Conservation (phyloP, 2,113 vertebrate species). For the Hippocampus barbouri region DNA sequence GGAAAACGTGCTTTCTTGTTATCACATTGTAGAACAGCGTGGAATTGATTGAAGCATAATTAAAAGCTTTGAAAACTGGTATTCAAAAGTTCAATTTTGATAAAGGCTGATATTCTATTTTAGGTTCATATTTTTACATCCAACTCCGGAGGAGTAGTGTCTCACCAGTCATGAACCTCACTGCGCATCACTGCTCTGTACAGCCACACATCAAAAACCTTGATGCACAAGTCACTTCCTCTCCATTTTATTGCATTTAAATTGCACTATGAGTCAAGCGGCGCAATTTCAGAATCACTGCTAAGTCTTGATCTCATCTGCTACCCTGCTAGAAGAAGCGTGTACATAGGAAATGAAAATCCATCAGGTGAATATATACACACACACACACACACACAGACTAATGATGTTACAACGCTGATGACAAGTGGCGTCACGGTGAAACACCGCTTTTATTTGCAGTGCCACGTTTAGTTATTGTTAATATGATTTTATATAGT, state of each 20-base stretch:
- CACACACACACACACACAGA: slow-evolving; percentile 22
- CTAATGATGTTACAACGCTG: not conserved
- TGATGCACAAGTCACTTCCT: slow-evolving; percentile 62
- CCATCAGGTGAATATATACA: slow-evolving; percentile 39
- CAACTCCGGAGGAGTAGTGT: no score
- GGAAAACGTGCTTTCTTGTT: no score
- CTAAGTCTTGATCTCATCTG: slow-evolving; percentile 66
- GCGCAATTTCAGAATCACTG: slow-evolving; percentile 60
- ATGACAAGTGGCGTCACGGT: no score
- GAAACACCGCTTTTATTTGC: no score
- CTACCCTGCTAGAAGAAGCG: slow-evolving; percentile 53
- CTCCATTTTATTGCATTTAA: slow-evolving; percentile 73
- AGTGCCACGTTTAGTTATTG: no score
- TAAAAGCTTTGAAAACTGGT: no score
- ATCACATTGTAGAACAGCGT: no score
- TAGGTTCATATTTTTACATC: no score
- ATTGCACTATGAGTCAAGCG: slow-evolving; percentile 64
- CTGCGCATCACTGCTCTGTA: not conserved
- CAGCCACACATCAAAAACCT: slow-evolving; percentile 55
- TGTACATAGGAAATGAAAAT: slow-evolving; percentile 68
- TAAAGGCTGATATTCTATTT: no score
- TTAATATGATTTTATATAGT: no score
- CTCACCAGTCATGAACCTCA: not conserved
- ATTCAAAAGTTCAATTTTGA: no score
- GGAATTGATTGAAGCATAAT: no score